Base-by-base conservation (phyloP, 2,888 invertebrate genomes). In the Xiphydria camelus region DNA sequence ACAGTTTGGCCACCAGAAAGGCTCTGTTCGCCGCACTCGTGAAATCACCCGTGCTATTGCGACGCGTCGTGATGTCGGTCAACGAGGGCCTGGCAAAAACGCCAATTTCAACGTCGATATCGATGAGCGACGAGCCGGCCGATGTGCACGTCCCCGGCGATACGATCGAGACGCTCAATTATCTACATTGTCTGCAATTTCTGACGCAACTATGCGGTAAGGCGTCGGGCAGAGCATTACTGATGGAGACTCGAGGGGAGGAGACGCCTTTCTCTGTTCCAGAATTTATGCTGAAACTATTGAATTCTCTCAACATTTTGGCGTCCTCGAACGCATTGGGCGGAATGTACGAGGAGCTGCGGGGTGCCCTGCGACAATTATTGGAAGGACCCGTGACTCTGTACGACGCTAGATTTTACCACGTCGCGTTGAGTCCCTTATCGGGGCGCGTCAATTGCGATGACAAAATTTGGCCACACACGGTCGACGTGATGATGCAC, bases 81-180 rank as follows among this genome's bases (percentile, higher is more conserved):
- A 44, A 47, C 2, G 62, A 55, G 19, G 66, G 68, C 12, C 41
- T 75, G 3, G 56, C 60, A 12, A 53, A 61, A 18, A 46, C 58
- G 2, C 59, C 64, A 17, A 53, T 46, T 34, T 50, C 51, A 1
- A 37, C 68, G 20, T 52, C 68, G 4, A 47, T 61, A 6, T 57
- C 65, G 1, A 52, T 74, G 6, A 53, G 46, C 20, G 69, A 75
- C 35, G 73, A 74, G 21, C 57, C 59, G 2, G 51, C 54, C 4
- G 70, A 70, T 47, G 63, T 67, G 3, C 71, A 61, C 21, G 61
- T 75, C 33, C 66, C 73, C 20, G 72, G 72, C 1, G 70, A 70
- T 7, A 66, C 69, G 1, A 52, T 73, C 5, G 64, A 68, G 44
- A 63, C 66, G 1, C 47, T 64, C 18, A 71, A 72, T 5, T 71